Percentiles rank a stretch among this genome's conserved stretches.
These are phyloP conservation scores for Darevskia mixta DNA, from an alignment of 2,797 vertebrate genomes.

Conservation along the genomic window DNA sequence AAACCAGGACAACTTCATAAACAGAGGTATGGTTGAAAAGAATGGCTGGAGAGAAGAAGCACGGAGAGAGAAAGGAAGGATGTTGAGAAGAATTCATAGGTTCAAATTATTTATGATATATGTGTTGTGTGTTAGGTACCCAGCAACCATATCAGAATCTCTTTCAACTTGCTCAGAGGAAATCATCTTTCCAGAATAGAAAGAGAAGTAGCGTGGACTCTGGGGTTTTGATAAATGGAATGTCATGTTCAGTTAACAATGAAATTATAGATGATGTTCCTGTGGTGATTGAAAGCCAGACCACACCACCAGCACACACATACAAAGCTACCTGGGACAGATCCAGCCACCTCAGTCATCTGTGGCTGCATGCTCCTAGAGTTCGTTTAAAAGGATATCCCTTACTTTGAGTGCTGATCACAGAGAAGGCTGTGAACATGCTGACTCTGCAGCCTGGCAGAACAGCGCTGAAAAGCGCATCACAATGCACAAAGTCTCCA, in stretches of 20 bases:
- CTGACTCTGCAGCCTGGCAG: background rate
- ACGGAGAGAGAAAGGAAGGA: background rate
- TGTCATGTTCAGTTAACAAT: background rate
- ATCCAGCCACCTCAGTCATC: fast-evolving
- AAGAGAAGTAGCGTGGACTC: slow-evolving; percentile 1
- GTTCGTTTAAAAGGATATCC: background rate
- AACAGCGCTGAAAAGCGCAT: background rate
- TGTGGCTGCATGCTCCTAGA: background rate
- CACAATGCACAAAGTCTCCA: background rate
- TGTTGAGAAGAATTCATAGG: slow-evolving; percentile 10
- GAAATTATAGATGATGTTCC: background rate
- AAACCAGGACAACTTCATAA: background rate
- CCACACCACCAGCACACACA: background rate
- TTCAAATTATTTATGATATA: background rate
- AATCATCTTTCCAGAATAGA: background rate
- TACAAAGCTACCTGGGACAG: slow-evolving; percentile 4
- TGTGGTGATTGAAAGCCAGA: slow-evolving; percentile 12
- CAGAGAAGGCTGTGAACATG: background rate
- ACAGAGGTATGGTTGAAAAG: background rate
- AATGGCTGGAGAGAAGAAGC: background rate
- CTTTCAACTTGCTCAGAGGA: background rate
- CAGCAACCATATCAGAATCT: slow-evolving; percentile 23
- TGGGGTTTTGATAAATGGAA: background rate
- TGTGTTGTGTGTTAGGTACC: slow-evolving; percentile 9
- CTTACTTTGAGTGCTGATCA: background rate